Base-by-base conservation (phyloP, 2,888 invertebrate genomes). In the Cantharis flavilabris region DNA sequence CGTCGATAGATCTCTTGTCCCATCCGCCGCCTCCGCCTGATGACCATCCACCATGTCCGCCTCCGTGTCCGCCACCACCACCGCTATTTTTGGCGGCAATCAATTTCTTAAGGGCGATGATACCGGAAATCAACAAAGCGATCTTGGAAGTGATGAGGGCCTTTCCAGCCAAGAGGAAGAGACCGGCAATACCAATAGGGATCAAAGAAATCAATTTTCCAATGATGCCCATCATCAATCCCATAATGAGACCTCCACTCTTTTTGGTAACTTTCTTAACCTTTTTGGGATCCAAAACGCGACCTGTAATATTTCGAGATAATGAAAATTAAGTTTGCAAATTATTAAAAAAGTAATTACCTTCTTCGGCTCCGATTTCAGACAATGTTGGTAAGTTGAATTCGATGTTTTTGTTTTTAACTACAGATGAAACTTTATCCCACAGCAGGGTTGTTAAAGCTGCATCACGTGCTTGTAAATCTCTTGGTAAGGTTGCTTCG, bases 171-270 rank as follows among this genome's bases (percentile, higher is more conserved):
- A 96, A 86, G 26, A 96, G 88, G 90, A 96, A 96, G 9, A 96
- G 90, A 11, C 93, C 94, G 62, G 95, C 95, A 83, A 96, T 94
- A 9, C 94, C 95, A 3, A 96, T 86, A 0, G 96, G 96, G 26
- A 96, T 91, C 90, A 96, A 89, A 3, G 95, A 94, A 18, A 94
- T 93, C 92, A 96, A 92, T 88, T 96, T 96, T 92, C 95, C 95
- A 4, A 93, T 94, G 81, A 94, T 92, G 7, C 95, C 95, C 94
- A 95, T 95, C 93, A 95, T 95, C 95, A 96, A 95, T 92, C 95
- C 95, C 49, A 94, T 92, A 95, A 96, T 95, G 95, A 96, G 96
- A 84, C 95, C 77, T 5, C 69, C 65, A 3, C 70, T 95, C 91
- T 96, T 96, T 94, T 95, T 95, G 18, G 71, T 71, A 16, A 64